Evolutionary conservation across 2,888 invertebrate genomes (phyloP).

Genomic region (Stenodera caucasica): DNA sequence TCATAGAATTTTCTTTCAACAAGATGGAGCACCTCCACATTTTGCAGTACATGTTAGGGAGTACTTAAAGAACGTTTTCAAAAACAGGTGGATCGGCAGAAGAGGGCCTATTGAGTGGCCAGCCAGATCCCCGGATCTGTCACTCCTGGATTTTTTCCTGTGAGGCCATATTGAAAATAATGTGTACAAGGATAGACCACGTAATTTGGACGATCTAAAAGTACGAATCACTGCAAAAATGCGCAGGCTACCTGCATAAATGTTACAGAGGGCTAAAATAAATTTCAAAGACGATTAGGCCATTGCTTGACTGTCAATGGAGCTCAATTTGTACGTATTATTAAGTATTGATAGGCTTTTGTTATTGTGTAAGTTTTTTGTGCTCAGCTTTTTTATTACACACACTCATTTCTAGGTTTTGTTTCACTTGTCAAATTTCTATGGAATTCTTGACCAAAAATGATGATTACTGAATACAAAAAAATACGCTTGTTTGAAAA

Average conservation of each 20-base stretch:
- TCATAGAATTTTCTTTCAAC: conserved; percentile 19
- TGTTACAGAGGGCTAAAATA: conserved; percentile 5
- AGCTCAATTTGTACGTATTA: too few relatives aligned
- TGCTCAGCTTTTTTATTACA: background rate
- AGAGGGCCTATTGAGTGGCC: conserved; percentile 21
- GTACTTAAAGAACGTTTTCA: conserved; percentile 12
- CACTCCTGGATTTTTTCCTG: conserved; percentile 21
- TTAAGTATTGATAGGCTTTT: background rate
- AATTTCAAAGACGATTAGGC: conserved; percentile 11
- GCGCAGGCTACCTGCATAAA: conserved; percentile 11
- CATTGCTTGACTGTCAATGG: conserved; percentile 10
- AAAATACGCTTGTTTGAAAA: too few relatives aligned
- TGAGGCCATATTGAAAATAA: conserved; percentile 16
- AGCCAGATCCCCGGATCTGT: conserved; percentile 18
- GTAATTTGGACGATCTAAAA: conserved; percentile 15
- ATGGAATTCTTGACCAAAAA: background rate
- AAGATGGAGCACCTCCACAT: conserved; percentile 20
- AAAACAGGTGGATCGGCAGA: conserved; percentile 13
- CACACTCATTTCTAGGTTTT: background rate
- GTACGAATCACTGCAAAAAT: conserved; percentile 17
- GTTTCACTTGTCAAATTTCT: background rate
- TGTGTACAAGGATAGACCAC: conserved; percentile 15
- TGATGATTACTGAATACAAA: too few relatives aligned
- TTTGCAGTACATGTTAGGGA: conserved; percentile 11
- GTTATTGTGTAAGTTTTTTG: background rate